A percentile compares a stretch with the other conserved stretches of the same genome.
These are phyloP conservation scores for Endomychus coccineus DNA, from an alignment of 2,888 invertebrate species.

Conservation along the genomic window DNA sequence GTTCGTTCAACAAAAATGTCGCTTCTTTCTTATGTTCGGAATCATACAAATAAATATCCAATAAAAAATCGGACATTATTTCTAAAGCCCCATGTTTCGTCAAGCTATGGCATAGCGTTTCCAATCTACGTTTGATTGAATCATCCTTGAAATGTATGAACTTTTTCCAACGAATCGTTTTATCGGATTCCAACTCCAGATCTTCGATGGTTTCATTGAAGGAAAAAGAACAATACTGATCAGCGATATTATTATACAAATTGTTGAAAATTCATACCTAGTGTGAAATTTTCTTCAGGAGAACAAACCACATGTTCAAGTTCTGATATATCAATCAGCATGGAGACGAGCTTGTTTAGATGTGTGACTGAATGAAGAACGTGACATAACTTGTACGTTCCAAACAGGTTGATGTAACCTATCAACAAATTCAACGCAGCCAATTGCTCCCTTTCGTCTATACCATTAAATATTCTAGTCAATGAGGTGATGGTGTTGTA, in stretches of 20 bases:
- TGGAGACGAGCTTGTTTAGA: conserved; percentile 51
- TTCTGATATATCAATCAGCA: conserved; percentile 50
- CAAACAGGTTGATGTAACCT: conserved; percentile 58
- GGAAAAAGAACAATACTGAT: too few relatives aligned
- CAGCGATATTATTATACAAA: too few relatives aligned
- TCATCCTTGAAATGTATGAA: conserved; percentile 53
- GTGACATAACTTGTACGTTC: conserved; percentile 49
- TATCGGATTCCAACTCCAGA: too few relatives aligned
- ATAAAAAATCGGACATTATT: conserved; percentile 55
- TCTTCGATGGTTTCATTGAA: too few relatives aligned
- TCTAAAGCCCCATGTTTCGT: conserved; percentile 50
- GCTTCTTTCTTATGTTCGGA: conserved; percentile 53
- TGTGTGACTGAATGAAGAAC: conserved; percentile 50
- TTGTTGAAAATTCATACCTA: too few relatives aligned
- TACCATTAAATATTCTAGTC: conserved; percentile 59
- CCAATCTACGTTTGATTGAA: conserved; percentile 46
- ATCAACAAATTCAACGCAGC: conserved; percentile 56
- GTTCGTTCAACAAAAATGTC: conserved; percentile 30
- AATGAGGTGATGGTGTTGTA: conserved; percentile 51
- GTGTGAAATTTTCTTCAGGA: conserved; percentile 46
- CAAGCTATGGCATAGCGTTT: conserved; percentile 49
- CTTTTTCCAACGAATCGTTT: too few relatives aligned
- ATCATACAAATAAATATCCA: conserved; percentile 51
- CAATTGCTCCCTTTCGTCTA: conserved; percentile 57
- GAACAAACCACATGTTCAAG: conserved; percentile 47